phyloP scores from a whole-genome alignment of 2,113 vertebrate species.

The Prunella fulvescens region DNA sequence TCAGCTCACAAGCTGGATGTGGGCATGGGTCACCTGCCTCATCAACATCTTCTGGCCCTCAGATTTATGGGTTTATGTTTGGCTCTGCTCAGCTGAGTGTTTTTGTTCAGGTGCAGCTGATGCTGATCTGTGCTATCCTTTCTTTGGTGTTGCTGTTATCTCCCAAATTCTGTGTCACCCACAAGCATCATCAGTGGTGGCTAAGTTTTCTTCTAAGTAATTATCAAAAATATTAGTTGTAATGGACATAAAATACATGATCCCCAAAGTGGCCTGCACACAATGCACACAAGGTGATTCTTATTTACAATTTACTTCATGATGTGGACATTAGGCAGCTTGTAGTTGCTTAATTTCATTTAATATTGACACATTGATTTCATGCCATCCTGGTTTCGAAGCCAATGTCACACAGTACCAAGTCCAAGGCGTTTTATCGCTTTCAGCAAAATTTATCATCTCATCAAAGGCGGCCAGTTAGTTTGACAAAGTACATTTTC shows the following conservation, averaged over 20 bases:
- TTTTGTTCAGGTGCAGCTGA: neutral
- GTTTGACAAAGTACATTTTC: neutral
- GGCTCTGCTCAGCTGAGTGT: neutral
- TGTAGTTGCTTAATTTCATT: neutral
- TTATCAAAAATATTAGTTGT: neutral
- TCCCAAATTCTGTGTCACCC: neutral
- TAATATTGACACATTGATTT: conserved; percentile 11
- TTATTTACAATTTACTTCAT: neutral
- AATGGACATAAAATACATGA: neutral
- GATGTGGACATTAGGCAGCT: neutral
- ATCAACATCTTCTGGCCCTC: neutral
- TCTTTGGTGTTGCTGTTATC: neutral
- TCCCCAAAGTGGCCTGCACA: neutral
- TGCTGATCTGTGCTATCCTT: neutral
- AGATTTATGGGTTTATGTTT: neutral
- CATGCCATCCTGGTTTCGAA: neutral
- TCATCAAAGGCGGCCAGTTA: neutral
- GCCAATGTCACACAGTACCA: neutral
- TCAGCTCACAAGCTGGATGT: neutral
- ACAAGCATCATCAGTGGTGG: neutral
- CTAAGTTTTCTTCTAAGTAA: neutral
- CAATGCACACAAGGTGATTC: neutral
- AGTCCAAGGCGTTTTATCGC: neutral
- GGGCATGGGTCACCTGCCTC: neutral
- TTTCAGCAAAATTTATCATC: neutral